phyloP scores from a whole-genome alignment of 2,113 vertebrate species.

The Sturnira hondurensis region DNA sequence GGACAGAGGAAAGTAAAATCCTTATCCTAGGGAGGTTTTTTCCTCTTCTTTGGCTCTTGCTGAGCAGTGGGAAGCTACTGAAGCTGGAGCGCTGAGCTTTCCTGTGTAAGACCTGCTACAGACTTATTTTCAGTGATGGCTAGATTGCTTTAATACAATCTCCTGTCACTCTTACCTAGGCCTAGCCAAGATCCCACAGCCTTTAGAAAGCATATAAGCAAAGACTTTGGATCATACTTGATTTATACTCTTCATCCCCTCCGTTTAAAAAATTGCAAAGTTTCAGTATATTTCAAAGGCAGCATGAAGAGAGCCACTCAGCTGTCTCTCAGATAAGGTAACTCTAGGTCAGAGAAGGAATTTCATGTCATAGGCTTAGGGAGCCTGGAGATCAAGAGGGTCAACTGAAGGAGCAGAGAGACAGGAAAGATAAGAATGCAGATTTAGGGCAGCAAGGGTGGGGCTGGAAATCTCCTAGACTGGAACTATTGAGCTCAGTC shows the following conservation, averaged over 20 bases:
- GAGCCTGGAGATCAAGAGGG: background rate
- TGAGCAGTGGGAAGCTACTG: background rate
- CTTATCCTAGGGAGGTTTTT: background rate
- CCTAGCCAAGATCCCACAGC: background rate
- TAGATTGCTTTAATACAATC: background rate
- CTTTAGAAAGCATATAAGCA: background rate
- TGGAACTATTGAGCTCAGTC: background rate
- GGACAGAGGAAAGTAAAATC: background rate
- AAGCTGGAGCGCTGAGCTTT: background rate
- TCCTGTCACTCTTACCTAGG: background rate
- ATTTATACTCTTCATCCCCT: background rate
- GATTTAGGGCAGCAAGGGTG: background rate
- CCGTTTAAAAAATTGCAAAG: background rate
- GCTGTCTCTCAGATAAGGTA: background rate
- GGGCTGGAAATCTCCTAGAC: background rate
- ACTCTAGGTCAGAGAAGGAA: background rate
- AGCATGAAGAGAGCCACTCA: background rate
- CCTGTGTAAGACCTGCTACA: background rate
- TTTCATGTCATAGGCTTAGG: background rate
- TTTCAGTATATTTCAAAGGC: constrained; percentile 1
- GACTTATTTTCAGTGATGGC: background rate
- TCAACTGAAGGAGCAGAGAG: background rate
- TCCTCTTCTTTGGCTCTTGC: background rate
- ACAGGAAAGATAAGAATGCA: background rate
- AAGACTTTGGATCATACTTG: background rate